Percentiles rank a stretch among this genome's conserved stretches.
These are phyloP conservation scores for Ametastegia equiseti DNA, from an alignment of 2,888 invertebrate species.

Conservation along the genomic window DNA sequence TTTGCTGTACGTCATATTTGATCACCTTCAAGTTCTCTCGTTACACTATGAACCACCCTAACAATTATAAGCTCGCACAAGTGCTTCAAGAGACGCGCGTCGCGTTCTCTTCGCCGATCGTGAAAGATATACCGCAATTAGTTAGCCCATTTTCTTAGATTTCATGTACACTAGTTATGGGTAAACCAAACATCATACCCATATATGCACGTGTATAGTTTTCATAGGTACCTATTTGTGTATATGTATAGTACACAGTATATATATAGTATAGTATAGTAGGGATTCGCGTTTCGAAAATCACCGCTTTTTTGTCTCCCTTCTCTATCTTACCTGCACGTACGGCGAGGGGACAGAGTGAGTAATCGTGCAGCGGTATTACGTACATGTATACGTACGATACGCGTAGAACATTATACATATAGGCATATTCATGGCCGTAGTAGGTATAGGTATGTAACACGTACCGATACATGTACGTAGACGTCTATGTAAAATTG, in stretches of 20 bases:
- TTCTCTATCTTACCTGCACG: no score
- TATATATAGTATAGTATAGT: no score
- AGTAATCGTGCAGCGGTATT: no score
- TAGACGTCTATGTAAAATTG: not conserved
- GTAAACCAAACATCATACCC: not conserved
- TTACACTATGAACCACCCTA: not conserved
- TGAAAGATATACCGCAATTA: conserved; percentile 7
- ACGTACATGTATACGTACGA: no score
- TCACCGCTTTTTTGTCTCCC: no score
- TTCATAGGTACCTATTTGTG: no score
- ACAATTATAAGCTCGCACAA: not conserved
- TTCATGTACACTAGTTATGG: not conserved
- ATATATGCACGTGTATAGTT: not conserved
- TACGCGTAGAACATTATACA: no score
- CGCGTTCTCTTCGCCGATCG: not conserved
- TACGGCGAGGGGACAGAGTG: no score
- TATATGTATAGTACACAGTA: no score
- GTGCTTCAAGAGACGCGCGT: not conserved
- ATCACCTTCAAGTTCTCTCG: not conserved
- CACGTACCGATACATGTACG: not conserved
- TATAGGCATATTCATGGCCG: not conserved
- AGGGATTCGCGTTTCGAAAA: no score
- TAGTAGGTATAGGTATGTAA: not conserved
- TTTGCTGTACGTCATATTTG: not conserved
- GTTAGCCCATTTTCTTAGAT: conserved; percentile 10